phyloP scores from a whole-genome alignment of 2,797 vertebrate species.

The Melanotaenia nigrans region DNA sequence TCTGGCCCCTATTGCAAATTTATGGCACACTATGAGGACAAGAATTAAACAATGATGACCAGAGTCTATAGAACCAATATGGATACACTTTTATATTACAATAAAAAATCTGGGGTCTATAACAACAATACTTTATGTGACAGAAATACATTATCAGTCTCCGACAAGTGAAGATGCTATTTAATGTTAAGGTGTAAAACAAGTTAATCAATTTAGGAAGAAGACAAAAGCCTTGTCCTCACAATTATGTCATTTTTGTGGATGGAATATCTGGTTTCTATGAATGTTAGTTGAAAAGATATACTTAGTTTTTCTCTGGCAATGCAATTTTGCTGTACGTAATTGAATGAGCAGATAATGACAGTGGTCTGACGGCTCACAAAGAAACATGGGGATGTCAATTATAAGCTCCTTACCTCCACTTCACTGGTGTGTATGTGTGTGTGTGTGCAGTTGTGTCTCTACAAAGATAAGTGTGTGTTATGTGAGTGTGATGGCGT shows the following conservation, averaged over 20 bases:
- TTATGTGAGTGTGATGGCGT: constrained; percentile 15
- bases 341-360: constrained; percentile 65
- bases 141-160: constrained; percentile 30
- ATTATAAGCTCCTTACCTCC: constrained; percentile 61
- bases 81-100: neutral
- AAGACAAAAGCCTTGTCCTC: constrained; percentile 47
- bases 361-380: constrained; percentile 34
- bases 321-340: constrained; percentile 41
- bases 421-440: constrained; percentile 24
- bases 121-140: constrained; percentile 31
- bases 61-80: neutral
- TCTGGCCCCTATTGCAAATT: neutral
- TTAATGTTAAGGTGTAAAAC: constrained; percentile 39
- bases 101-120: neutral
- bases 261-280: constrained; percentile 32
- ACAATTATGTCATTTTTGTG: constrained; percentile 34
- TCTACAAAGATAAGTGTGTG: constrained; percentile 20
- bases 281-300: constrained; percentile 20
- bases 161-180: constrained; percentile 23
- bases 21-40: neutral
- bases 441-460: neutral
- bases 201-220: constrained; percentile 44
- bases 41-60: neutral
- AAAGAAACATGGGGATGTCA: constrained; percentile 57
- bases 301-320: constrained; percentile 15